Conservation (phyloP, 2,113 vertebrate species). For the Corythaeola cristata region DNA sequence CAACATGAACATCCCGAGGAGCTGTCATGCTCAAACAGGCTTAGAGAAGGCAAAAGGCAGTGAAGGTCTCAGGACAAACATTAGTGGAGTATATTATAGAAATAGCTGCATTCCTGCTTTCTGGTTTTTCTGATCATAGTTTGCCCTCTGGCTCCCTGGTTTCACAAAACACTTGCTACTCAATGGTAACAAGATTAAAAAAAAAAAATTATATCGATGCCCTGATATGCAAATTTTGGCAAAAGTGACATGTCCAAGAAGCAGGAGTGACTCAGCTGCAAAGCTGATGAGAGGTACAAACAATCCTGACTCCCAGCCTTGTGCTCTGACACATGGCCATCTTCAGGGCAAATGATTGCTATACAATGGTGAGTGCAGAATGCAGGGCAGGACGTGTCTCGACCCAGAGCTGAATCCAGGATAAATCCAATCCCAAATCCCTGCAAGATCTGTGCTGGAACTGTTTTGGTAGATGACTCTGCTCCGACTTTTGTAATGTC, state of each 20-base stretch:
- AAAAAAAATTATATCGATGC: neutral
- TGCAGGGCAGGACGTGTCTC: neutral
- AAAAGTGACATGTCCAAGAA: neutral
- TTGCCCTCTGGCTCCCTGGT: neutral
- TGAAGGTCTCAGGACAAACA: neutral
- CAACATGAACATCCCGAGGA: neutral
- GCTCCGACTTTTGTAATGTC: neutral
- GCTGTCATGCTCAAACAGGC: neutral
- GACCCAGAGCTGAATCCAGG: neutral
- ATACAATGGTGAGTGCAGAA: neutral
- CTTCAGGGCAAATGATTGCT: neutral
- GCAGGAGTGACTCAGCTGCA: neutral
- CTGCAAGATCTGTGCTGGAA: neutral
- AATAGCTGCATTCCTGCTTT: neutral
- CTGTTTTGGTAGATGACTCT: neutral
- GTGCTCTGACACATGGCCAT: neutral
- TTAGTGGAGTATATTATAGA: neutral
- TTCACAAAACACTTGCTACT: neutral
- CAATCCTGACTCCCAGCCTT: neutral
- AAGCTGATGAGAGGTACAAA: neutral
- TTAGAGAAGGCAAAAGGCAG: neutral
- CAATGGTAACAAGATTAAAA: neutral
- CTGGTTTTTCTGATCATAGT: neutral
- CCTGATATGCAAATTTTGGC: neutral
- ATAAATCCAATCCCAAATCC: neutral